phyloP scores from a whole-genome alignment of 37 sponge, comb jelly and placozoan species.

The Dysidea cf. avara region DNA sequence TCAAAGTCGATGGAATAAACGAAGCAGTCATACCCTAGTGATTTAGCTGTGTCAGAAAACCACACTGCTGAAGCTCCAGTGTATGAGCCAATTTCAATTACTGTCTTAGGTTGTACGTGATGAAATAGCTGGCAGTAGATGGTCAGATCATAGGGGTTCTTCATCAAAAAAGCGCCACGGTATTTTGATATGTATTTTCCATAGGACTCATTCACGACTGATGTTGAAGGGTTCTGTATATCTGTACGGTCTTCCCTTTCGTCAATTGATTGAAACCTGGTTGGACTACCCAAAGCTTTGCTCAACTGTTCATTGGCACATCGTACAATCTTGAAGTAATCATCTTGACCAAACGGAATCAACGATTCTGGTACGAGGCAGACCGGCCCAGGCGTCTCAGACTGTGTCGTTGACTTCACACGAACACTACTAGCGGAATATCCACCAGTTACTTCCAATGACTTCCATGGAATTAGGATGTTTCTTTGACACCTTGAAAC shows the following conservation, averaged over 20 bases:
- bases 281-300: no score
- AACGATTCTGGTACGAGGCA: no score
- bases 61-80: no score
- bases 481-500: no score
- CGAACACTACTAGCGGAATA: no score
- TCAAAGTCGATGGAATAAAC: slow-evolving; percentile 56
- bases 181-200: slow-evolving; percentile 34
- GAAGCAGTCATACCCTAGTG: slow-evolving; percentile 9
- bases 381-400: no score
- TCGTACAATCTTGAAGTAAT: no score
- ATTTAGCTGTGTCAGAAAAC: slow-evolving; percentile 41
- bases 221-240: slow-evolving; percentile 17
- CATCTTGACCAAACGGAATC: no score
- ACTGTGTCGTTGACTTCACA: no score
- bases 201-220: not conserved
- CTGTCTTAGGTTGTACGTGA: slow-evolving; percentile 41
- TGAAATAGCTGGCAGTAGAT: slow-evolving; percentile 35
- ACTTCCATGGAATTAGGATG: no score
- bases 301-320: no score
- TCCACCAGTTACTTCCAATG: no score
- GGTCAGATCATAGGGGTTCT: slow-evolving; percentile 21
- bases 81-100: slow-evolving; percentile 69
- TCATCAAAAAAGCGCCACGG: slow-evolving; percentile 21
- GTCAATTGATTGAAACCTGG: slow-evolving; percentile 40
- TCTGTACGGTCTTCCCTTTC: slow-evolving; percentile 53